A percentile compares a stretch with the other conserved stretches of the same genome.
Conservation (phyloP, 2,113 vertebrate species). For the Illadopsis cleaveri region DNA sequence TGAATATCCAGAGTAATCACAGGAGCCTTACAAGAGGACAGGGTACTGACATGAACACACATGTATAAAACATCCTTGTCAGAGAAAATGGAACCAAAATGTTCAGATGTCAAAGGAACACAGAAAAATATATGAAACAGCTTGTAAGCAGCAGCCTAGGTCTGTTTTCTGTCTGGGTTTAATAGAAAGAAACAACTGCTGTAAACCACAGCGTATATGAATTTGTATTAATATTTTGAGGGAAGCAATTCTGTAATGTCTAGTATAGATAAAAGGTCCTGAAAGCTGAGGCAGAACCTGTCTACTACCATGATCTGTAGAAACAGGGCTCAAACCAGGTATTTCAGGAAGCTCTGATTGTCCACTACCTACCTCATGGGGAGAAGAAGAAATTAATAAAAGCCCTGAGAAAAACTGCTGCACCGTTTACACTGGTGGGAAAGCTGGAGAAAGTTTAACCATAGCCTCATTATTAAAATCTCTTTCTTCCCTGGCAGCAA, state of each 20-base stretch:
- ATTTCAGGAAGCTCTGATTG: not conserved
- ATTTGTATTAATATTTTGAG: not conserved
- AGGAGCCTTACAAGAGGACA: not conserved
- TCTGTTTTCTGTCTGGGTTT: not conserved
- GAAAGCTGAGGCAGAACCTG: not conserved
- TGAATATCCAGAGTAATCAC: not conserved
- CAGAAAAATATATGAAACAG: not conserved
- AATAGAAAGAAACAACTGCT: not conserved
- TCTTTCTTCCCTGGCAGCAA: not conserved
- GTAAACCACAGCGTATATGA: not conserved
- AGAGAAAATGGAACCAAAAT: not conserved
- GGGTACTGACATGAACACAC: not conserved
- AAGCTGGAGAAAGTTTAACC: not conserved
- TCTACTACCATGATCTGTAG: not conserved
- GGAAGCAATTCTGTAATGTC: not conserved
- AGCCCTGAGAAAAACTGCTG: not conserved
- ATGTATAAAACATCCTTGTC: not conserved
- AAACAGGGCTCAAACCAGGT: not conserved
- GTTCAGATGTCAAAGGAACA: not conserved
- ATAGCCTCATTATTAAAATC: not conserved
- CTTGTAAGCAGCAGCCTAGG: not conserved
- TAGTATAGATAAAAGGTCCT: not conserved
- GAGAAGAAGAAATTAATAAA: not conserved
- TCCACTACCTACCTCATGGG: not conserved
- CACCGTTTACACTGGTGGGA: not conserved